phyloP scores from a whole-genome alignment of 2,888 invertebrate genomes.

The Latrodectus elegans region DNA sequence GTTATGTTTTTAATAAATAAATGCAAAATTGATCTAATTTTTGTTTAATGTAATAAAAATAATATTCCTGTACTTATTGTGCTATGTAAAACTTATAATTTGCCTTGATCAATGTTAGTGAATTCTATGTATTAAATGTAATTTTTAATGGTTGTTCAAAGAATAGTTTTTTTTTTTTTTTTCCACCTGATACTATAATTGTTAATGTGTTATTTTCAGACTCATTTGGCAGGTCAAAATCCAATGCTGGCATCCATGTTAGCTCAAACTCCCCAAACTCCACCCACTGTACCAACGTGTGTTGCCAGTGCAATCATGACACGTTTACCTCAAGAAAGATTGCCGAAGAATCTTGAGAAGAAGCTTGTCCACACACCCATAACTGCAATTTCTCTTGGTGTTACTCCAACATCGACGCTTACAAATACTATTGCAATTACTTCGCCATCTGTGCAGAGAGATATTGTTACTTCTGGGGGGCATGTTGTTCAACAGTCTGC shows the following conservation, averaged over 20 bases:
- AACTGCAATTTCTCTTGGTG: constrained; percentile 23
- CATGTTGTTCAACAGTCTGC: constrained; percentile 65
- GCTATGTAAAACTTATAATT: too few species aligned
- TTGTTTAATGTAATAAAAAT: too few species aligned
- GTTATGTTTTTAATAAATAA: too few species aligned
- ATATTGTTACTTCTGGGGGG: constrained; percentile 63
- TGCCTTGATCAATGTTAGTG: too few species aligned
- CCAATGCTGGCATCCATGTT: constrained; percentile 86
- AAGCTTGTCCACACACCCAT: constrained; percentile 71
- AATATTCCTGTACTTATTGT: too few species aligned
- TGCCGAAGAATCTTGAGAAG: constrained; percentile 74
- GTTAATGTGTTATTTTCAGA: constrained; percentile 23
- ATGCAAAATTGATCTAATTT: too few species aligned
- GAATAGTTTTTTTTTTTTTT: not conserved
- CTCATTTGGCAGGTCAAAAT: constrained; percentile 70
- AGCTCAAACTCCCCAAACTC: constrained; percentile 81
- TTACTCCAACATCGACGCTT: constrained; percentile 30
- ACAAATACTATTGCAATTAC: constrained; percentile 20
- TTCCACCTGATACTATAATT: not conserved
- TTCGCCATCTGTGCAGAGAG: constrained; percentile 39
- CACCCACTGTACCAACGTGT: constrained; percentile 69
- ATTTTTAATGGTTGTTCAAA: too few species aligned
- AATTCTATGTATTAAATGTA: too few species aligned
- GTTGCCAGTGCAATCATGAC: constrained; percentile 70
- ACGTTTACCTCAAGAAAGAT: constrained; percentile 79